Evolutionary conservation across 2,888 invertebrate genomes (phyloP).

Genomic region (Callinectes sapidus): DNA sequence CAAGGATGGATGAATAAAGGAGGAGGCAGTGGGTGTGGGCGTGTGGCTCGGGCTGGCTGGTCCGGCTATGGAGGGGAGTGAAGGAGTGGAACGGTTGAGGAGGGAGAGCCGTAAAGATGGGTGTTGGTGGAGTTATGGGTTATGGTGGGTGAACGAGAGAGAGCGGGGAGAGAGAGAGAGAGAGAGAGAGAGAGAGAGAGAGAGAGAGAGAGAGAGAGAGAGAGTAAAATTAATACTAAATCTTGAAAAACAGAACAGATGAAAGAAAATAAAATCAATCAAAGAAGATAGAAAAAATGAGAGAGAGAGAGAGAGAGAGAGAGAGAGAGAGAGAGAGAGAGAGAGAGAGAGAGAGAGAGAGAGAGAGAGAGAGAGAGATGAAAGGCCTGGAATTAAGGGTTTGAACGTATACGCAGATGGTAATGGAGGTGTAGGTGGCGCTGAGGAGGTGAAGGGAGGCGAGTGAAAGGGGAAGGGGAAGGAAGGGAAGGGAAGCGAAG

Average conservation of each 20-base stretch:
- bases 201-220: background rate
- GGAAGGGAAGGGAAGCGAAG: background rate
- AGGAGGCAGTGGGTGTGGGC: background rate
- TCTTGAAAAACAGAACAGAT: no score
- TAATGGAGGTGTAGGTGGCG: background rate
- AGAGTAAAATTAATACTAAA: background rate
- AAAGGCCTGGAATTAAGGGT: background rate
- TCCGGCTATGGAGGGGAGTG: no score
- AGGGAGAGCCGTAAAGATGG: background rate
- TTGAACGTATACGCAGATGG: background rate
- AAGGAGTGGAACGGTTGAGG: background rate
- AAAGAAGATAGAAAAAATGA: background rate
- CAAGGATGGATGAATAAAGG: background rate
- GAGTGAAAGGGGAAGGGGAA: background rate
- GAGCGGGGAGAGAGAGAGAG: background rate
- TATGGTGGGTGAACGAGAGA: background rate
- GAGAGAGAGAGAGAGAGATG: background rate
- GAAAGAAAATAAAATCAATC: no score
- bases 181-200: background rate
- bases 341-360: background rate
- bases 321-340: conserved; percentile 24
- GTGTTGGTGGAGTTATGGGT: background rate
- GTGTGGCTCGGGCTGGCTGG: background rate
- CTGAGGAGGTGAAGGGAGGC: background rate
- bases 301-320: conserved; percentile 21